Conservation (phyloP, 1,140 invertebrate genomes). For the Hormaphis cornu region DNA sequence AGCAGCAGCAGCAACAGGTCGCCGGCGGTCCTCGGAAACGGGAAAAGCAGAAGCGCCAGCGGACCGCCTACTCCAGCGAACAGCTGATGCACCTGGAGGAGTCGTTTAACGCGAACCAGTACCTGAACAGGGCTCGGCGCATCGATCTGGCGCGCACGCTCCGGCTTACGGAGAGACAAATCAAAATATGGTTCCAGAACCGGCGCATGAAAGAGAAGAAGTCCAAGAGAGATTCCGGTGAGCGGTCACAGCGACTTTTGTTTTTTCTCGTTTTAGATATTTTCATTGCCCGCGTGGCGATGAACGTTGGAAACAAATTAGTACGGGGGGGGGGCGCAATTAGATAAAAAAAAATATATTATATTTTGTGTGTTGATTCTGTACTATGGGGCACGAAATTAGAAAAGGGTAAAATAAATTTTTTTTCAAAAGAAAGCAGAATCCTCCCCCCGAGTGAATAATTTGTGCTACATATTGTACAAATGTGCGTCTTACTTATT, state of each 20-base stretch:
- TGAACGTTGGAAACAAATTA: too few species aligned
- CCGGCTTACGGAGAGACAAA: slow-evolving; percentile 91
- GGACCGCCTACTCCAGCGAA: slow-evolving; percentile 79
- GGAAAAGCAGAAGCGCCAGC: slow-evolving; percentile 27
- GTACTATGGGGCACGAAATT: too few species aligned
- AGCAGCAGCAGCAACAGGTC: background rate
- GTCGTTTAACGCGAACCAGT: slow-evolving; percentile 97
- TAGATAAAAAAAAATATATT: too few species aligned
- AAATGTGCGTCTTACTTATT: too few species aligned
- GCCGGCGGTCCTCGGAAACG: background rate
- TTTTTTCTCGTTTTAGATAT: too few species aligned
- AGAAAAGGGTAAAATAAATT: too few species aligned
- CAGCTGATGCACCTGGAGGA: slow-evolving; percentile 94
- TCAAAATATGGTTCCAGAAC: slow-evolving; percentile 99
- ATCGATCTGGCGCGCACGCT: slow-evolving; percentile 96
- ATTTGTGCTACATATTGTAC: too few species aligned
- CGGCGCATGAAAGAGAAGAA: slow-evolving; percentile 83
- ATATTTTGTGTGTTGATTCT: too few species aligned
- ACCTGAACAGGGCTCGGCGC: slow-evolving; percentile 89
- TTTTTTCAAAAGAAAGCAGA: too few species aligned
- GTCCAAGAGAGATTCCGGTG: slow-evolving; percentile 26
- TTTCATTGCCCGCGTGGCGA: too few species aligned
- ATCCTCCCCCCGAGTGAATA: too few species aligned
- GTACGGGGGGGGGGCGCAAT: too few species aligned
- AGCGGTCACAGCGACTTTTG: background rate